Evolutionary conservation across 1,140 invertebrate genomes (phyloP).

Genomic region (Pentalonia nigronervosa): DNA sequence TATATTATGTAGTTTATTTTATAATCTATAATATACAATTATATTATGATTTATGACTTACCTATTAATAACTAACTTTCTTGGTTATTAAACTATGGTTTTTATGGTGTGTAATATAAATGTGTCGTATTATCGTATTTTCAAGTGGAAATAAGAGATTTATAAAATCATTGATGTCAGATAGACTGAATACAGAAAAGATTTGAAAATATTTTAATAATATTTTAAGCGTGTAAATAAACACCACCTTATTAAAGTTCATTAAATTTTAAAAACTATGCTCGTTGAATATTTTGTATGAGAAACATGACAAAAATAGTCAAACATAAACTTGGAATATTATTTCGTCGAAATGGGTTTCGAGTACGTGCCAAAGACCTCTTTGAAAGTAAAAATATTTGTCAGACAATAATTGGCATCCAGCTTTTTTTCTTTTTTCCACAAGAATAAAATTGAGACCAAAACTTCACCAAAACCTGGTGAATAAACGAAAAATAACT

Average conservation of each 20-base stretch:
- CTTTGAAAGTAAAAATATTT: slow-evolving; percentile 47
- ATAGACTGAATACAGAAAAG: neutral
- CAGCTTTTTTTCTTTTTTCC: neutral
- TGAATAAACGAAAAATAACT: slow-evolving; percentile 10
- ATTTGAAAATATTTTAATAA: slow-evolving; percentile 1
- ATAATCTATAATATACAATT: neutral
- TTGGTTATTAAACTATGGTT: neutral
- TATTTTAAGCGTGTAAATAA: neutral
- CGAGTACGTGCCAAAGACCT: slow-evolving; percentile 47
- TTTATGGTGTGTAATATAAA: neutral
- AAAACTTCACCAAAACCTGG: slow-evolving; percentile 22
- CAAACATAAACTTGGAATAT: slow-evolving; percentile 45
- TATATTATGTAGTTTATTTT: neutral
- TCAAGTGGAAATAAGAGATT: neutral
- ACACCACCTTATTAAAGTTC: neutral
- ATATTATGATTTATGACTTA: neutral
- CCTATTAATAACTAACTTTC: too few species aligned
- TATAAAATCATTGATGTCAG: neutral
- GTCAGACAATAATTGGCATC: slow-evolving; percentile 39
- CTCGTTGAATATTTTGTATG: neutral
- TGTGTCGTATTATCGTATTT: neutral
- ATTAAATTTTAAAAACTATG: slow-evolving; percentile 25
- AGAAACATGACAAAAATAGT: neutral
- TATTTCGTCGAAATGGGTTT: slow-evolving; percentile 30
- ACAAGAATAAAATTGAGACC: neutral